A percentile compares a stretch with the other conserved stretches of the same genome.
Conservation (phyloP, 2,113 vertebrate species). For the Hippocampus abdominalis region DNA sequence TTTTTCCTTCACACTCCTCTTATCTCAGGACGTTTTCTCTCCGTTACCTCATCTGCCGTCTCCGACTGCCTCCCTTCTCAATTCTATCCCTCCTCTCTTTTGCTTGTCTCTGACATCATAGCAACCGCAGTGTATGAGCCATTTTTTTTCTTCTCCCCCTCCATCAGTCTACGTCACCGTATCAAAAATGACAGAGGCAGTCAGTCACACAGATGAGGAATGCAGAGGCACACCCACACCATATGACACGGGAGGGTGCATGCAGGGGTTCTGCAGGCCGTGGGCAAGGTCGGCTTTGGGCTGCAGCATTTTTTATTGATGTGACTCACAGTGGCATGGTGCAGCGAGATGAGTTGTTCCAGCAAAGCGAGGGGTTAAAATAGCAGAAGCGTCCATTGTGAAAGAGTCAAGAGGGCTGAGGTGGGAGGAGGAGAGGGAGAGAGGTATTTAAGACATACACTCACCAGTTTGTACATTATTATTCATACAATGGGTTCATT, state of each 20-base stretch:
- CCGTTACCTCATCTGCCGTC: constrained; percentile 4
- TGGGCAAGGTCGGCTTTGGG: constrained; percentile 45
- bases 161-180: constrained; percentile 42
- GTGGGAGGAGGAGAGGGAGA: constrained; percentile 3
- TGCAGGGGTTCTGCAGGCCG: constrained; percentile 20
- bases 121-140: constrained; percentile 49
- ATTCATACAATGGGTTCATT: neutral
- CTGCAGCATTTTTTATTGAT: constrained; percentile 54
- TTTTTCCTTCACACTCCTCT: constrained; percentile 18
- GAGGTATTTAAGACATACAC: constrained; percentile 1
- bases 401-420: constrained; percentile 29
- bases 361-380: constrained; percentile 24
- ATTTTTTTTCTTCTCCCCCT: constrained; percentile 3
- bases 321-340: constrained; percentile 58
- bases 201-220: constrained; percentile 12
- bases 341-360: constrained; percentile 37
- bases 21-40: constrained; percentile 10
- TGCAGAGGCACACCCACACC: constrained; percentile 5
- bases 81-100: constrained; percentile 12
- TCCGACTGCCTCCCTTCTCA: constrained; percentile 20
- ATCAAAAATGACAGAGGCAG: constrained; percentile 16
- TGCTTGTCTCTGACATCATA: constrained; percentile 56
- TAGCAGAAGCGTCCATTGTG: constrained; percentile 21
- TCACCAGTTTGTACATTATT: neutral
- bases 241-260: constrained; percentile 23